Evolutionary conservation across 2,113 vertebrate genomes (phyloP), one percentile per base, ranked within the genome.

Genomic region (Suricata suricatta): DNA sequence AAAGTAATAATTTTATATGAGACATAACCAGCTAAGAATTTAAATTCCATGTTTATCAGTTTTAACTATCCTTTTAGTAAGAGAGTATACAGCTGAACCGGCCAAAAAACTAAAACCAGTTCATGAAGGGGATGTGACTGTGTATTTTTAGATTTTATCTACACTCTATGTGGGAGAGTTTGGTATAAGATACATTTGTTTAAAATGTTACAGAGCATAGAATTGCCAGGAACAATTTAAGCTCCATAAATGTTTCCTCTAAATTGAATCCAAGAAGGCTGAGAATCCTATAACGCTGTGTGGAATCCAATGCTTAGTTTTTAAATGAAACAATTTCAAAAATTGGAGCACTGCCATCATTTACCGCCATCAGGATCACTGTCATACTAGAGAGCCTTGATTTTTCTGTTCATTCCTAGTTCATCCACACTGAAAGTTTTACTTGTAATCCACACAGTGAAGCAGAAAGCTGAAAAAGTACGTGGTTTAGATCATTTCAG

Each of bases 191-290:
- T 95, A 74, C 76, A 97, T 98, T 98, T 98, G 85, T 97, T 98
- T 98, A 98, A 98, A 98, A 98, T 97, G 94, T 96, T 98, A 90
- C 63, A 4, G 29, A 98, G 52, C 64, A 95, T 90, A 95, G 96
- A 96, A 97, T 98, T 98, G 77, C 90, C 97, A 98, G 93, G 80
- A 98, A 98, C 89, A 98, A 98, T 98, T 98, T 98, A 98, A 98
- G 87, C n/a, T 16, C 66, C 95, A 97, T 98, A 98, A 99, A 98
- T 95, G 64, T 95, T 98, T 98, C 96, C 96, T 98, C 79, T 97
- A 98, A 98, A 98, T 98, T 98, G 97, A 98, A 98, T 98, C 83
- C 97, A 97, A 97, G 96, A 97, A 95, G 96, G 27, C 52, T 97
- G 96, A 98, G 93, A 97, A 96, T 96, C 93, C 52, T 98, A 96